Evolutionary conservation across 2,113 vertebrate species (phyloP).

Genomic region (Egretta garzetta): DNA sequence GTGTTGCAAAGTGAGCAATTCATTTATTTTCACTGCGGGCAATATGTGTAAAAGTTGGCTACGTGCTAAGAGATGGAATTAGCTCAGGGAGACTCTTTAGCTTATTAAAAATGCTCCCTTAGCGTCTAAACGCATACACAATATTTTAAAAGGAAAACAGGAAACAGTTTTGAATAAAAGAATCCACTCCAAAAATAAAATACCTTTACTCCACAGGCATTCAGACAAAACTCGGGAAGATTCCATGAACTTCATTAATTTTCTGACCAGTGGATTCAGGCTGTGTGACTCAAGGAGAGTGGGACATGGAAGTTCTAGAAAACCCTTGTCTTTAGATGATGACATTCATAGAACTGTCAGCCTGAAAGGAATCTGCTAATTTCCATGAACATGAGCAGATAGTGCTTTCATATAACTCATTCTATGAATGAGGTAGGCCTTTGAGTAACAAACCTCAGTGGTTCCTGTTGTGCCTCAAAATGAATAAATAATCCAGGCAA

Average conservation of each 20-base stretch:
- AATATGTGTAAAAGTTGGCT: conserved; percentile 34
- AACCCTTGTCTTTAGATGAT: not conserved
- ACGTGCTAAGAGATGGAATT: conserved; percentile 25
- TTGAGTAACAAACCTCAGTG: not conserved
- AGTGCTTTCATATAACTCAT: fast-evolving
- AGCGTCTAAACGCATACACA: not conserved
- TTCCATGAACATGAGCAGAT: not conserved
- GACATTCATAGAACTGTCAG: not conserved
- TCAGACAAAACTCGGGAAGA: not conserved
- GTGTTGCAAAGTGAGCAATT: conserved; percentile 30
- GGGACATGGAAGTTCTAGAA: not conserved
- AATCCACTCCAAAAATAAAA: not conserved
- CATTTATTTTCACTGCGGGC: conserved; percentile 47
- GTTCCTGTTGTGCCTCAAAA: not conserved
- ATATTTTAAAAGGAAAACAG: not conserved
- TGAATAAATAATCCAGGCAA: not conserved
- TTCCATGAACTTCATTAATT: not conserved
- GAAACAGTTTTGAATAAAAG: not conserved
- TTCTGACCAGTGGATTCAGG: not conserved
- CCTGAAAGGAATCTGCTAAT: not conserved
- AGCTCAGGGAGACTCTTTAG: conserved; percentile 28
- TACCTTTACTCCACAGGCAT: not conserved
- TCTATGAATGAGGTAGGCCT: not conserved
- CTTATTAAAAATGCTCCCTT: conserved; percentile 1
- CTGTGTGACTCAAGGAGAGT: not conserved